Base-by-base conservation (phyloP, 92 coral and sea anemone genomes). In the Epizoanthus stellaris region DNA sequence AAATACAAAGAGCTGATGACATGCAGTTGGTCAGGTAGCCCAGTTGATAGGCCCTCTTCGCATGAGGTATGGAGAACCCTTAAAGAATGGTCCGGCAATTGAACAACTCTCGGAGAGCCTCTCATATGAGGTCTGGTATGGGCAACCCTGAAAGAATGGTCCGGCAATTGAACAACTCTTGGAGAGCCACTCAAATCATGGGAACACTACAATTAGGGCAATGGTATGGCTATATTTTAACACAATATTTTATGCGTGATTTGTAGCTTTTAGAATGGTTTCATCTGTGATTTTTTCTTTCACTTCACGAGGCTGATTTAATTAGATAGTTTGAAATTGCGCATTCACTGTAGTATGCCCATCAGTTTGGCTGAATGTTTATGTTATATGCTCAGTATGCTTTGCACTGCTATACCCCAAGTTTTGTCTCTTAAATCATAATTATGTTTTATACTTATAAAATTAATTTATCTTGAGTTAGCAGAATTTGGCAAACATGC, bases 1-100 rank as follows among this genome's bases (percentile, higher is more conserved):
- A 91, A 91, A 39, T 95, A 94, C 76, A 86, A 85, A 65, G 99
- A 96, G 53, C 88, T 96, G 67, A 96, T 96, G 97, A 95, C 95
- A 67, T 66, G 89, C 15, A 90, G 97, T 2, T 96, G 99, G 99
- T 80, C 92, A 16, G 98, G 94, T 6, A 81, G 56, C 21, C 95
- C 94, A 2, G 75, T 16, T 12, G 89, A 96, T 6, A 87, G 99
- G 42, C 99, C 99, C 0, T 17, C 95, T 5, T 94, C 94, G 75
- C 77, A 87, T 13, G 86, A 86, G 53, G 54, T 88, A 20, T 56
- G 67, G 42, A 85, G 47, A 70, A 72, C 90, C 34, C 87, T 93
- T 0, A 52, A 82, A 53, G 85, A 74, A 71, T 93, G 97, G 97
- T 52, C 14, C 56, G 12, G 56, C 25, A 43, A 57, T 34, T 56